Evolutionary conservation across 2,113 vertebrate species (phyloP), one percentile per base, ranked within the genome.

Genomic region (Girardinichthys multiradiatus): DNA sequence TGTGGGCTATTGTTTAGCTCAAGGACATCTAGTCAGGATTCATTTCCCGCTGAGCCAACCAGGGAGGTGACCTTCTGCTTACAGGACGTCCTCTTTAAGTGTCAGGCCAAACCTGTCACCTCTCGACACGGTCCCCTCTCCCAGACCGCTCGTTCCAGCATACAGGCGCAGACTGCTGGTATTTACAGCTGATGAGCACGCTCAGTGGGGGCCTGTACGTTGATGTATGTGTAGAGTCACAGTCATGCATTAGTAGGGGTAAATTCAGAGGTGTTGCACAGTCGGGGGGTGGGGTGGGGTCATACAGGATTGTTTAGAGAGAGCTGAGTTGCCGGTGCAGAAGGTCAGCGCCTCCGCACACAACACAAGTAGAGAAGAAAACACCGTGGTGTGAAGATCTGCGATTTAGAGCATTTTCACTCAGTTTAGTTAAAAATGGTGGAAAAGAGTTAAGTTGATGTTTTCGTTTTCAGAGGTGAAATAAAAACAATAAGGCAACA

Each of bases 121-220:
- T 73, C 72, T 57, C 64, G 70, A 70, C 77, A 76, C 9, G 51
- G 27, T 76, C 62, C 45, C 57, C 63, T 84, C 89, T 92, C 90
- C 89, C 89, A 88, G 81, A 83, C 90, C 75, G 87, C 85, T 92
- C 85, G 51, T 84, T 88, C 80, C 54, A 62, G 64, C 80, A 2
- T 63, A 7, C 67, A 86, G 63, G 79, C 59, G 86, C 82, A 77
- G 89, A 91, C 82, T 84, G 89, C 73, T 93, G 91, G 87, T 91
- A 93, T 94, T 93, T 92, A 92, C 91, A 93, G 91, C 77, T 80
- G 86, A 92, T 82, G 82, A 90, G 82, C 83, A 48, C 65, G 81
- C 91, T 79, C 92, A 64, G 82, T 12, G 33, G 90, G 91, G 83
- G 83, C 6, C 84, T 57, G 66, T 27, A 12, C 26, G n/a, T 37